These are phyloP conservation scores for Aquatica leii DNA, from an alignment of 2,888 invertebrate genomes.

Conservation along the genomic window DNA sequence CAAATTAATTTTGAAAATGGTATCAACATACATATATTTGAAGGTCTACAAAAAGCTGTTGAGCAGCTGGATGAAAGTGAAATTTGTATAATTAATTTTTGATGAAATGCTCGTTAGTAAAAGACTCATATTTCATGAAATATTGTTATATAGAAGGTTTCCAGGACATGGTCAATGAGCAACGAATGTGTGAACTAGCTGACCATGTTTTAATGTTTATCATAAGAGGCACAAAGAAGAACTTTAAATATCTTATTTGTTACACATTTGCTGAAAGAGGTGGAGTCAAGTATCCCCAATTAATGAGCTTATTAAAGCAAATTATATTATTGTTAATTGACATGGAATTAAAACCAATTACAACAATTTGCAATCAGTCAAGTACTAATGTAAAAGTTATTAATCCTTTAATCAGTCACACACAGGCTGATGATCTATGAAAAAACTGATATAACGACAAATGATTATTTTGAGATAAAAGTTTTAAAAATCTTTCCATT, in stretches of 20 bases:
- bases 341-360: no score
- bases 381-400: no score
- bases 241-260: slow-evolving; percentile 3
- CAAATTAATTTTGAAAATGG: neutral
- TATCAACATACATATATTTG: slow-evolving; percentile 2
- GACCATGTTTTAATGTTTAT: slow-evolving; percentile 7
- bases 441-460: neutral
- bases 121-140: neutral
- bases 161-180: slow-evolving; percentile 2
- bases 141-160: neutral
- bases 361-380: no score
- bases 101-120: neutral
- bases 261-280: neutral
- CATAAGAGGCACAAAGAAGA: slow-evolving; percentile 6
- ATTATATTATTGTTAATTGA: no score
- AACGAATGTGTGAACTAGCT: slow-evolving; percentile 10
- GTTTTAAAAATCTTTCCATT: slow-evolving; percentile 7
- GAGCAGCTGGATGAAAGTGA: slow-evolving; percentile 4
- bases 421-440: neutral
- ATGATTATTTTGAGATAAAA: slow-evolving; percentile 6
- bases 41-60: slow-evolving; percentile 8
- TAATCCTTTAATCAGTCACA: no score
- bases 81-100: neutral
- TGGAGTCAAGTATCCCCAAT: no score
- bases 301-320: no score